Evolutionary conservation across 30 jellyfish, hydroid and myxozoan species (phyloP).

Genomic region (Mastigias papua): DNA sequence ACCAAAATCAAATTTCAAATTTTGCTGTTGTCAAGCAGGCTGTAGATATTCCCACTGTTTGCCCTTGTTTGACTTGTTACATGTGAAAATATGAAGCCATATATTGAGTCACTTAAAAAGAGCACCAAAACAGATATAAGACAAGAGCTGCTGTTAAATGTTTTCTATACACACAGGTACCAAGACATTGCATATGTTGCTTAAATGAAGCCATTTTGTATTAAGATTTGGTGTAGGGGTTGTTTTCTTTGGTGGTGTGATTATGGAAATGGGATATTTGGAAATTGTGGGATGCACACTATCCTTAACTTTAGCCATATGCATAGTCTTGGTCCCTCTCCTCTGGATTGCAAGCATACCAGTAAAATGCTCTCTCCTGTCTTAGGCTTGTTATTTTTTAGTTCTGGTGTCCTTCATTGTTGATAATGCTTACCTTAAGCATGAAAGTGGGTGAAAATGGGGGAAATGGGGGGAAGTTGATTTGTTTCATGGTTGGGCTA

Average conservation of each 20-base stretch:
- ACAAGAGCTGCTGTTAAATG: neutral
- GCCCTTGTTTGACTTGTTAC: neutral
- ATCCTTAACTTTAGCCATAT: neutral
- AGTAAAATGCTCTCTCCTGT: constrained; percentile 36
- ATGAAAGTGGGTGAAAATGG: neutral
- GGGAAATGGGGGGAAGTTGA: neutral
- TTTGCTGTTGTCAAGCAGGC: neutral
- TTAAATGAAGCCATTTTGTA: neutral
- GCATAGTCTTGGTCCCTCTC: neutral
- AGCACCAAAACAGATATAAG: neutral
- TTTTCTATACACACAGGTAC: neutral
- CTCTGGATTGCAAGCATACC: constrained; percentile 5
- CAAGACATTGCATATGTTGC: neutral
- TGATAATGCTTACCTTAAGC: neutral
- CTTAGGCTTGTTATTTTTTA: constrained; percentile 11
- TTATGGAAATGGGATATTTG: too few relatives aligned
- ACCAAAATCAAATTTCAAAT: neutral
- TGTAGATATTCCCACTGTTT: neutral
- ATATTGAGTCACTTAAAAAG: neutral
- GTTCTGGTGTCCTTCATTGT: constrained; percentile 14
- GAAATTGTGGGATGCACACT: too few relatives aligned
- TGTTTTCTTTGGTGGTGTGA: neutral
- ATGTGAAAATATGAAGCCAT: constrained; percentile 4
- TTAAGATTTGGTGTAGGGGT: neutral
- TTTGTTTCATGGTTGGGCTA: neutral